A percentile compares a stretch with the other conserved stretches of the same genome.
phyloP scores from a whole-genome alignment of 2,888 invertebrate genomes.

The Lasioglossum oenotherae region DNA sequence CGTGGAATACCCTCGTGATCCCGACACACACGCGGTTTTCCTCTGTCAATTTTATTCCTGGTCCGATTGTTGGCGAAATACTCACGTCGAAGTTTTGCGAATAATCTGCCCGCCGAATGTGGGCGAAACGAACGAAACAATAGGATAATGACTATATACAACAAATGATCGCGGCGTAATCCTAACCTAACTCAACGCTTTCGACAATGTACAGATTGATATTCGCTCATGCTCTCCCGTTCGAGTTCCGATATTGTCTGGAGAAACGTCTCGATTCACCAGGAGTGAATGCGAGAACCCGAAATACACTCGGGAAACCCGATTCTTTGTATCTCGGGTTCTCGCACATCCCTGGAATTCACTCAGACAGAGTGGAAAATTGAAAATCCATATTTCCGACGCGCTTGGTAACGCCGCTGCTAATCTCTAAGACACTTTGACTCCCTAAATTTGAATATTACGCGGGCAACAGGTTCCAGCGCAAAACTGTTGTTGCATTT shows the following conservation, averaged over 20 bases:
- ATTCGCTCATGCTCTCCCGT: slow-evolving; percentile 9
- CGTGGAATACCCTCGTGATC: neutral
- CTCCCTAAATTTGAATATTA: slow-evolving; percentile 5
- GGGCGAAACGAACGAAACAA: slow-evolving; percentile 32
- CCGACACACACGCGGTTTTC: neutral
- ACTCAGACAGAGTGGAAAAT: neutral
- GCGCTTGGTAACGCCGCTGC: neutral
- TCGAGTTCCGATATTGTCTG: neutral
- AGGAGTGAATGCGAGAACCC: too few species aligned
- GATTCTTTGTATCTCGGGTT: too few species aligned
- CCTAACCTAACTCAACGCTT: slow-evolving; percentile 20
- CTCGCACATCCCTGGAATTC: neutral
- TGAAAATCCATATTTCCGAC: neutral
- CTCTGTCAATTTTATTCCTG: slow-evolving; percentile 20
- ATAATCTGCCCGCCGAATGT: slow-evolving; percentile 9
- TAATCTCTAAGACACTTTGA: neutral
- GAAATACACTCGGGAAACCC: too few species aligned
- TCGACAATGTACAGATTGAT: slow-evolving; percentile 39
- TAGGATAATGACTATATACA: slow-evolving; percentile 44
- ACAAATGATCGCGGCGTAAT: slow-evolving; percentile 37
- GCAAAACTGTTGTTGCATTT: neutral
- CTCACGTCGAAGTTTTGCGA: slow-evolving; percentile 33
- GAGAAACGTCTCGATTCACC: neutral
- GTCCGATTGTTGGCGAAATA: slow-evolving; percentile 35
- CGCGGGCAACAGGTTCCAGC: neutral